These are phyloP conservation scores for Stenoptilia bipunctidactyla DNA, from an alignment of 2,888 invertebrate genomes.

Conservation along the genomic window DNA sequence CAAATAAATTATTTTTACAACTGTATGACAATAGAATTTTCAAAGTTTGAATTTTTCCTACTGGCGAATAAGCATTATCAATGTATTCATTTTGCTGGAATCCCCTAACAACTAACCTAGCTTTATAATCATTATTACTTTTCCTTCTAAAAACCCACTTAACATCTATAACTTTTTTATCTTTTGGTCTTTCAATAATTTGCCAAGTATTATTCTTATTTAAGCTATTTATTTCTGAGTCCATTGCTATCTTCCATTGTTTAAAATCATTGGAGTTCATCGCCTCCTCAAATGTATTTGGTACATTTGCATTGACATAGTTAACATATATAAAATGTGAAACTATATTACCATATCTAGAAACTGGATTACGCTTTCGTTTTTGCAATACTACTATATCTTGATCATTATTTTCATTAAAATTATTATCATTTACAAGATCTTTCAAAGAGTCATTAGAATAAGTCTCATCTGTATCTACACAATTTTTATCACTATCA, in stretches of 20 bases:
- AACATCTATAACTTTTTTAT: conserved; percentile 23
- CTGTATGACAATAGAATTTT: conserved; percentile 23
- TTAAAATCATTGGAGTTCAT: conserved; percentile 17
- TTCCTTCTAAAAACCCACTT: conserved; percentile 26
- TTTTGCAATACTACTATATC: conserved; percentile 10
- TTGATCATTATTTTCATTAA: conserved; percentile 10
- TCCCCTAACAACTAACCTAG: conserved; percentile 13
- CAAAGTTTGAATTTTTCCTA: conserved; percentile 24
- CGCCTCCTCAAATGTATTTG: conserved; percentile 23
- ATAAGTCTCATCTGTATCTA: conserved; percentile 4
- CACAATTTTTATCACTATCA: conserved; percentile 11
- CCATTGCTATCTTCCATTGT: conserved; percentile 23
- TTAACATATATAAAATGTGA: conserved; percentile 20
- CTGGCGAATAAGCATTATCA: conserved; percentile 18
- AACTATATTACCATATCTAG: conserved; percentile 15
- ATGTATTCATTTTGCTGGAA: conserved; percentile 14
- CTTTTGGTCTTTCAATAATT: conserved; percentile 20
- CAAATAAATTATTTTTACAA: conserved; percentile 18
- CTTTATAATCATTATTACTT: conserved; percentile 18
- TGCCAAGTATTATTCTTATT: conserved; percentile 25
- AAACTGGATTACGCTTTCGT: conserved; percentile 11
- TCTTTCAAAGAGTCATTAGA: conserved; percentile 5
- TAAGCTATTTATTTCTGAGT: conserved; percentile 22
- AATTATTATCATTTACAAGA: conserved; percentile 4
- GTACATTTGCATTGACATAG: conserved; percentile 19